Evolutionary conservation across 2,113 vertebrate species (phyloP).

Genomic region (Boulengeromyrus knoepffleri): DNA sequence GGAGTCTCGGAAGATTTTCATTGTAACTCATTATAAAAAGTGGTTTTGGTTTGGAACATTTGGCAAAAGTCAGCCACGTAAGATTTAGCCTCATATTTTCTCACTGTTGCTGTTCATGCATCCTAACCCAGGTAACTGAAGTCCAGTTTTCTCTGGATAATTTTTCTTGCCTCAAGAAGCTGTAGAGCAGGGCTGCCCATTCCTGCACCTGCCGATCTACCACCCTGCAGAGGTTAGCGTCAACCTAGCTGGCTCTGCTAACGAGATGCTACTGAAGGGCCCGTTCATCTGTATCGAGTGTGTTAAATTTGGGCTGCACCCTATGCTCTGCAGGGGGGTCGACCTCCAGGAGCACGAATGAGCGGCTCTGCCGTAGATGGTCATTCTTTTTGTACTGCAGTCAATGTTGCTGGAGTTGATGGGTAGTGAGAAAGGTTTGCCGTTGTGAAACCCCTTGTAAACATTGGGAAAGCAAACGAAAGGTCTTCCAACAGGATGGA

Average conservation of each 20-base stretch:
- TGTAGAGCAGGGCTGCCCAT: background rate
- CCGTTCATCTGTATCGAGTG: background rate
- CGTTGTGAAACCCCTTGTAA: background rate
- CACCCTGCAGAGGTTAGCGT: background rate
- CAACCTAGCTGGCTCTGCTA: background rate
- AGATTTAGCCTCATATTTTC: background rate
- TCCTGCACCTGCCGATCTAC: background rate
- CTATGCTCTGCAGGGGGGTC: background rate
- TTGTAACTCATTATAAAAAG: background rate
- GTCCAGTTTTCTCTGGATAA: background rate
- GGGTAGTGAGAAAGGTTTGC: background rate
- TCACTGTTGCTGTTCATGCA: background rate
- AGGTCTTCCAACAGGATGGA: background rate
- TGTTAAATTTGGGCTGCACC: background rate
- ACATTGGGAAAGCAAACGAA: background rate
- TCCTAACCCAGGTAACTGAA: background rate
- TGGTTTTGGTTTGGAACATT: background rate
- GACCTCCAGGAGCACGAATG: background rate
- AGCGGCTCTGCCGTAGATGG: background rate
- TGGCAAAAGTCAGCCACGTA: background rate
- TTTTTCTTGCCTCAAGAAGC: background rate
- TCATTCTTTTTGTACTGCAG: background rate
- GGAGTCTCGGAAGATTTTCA: background rate
- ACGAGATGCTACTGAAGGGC: background rate
- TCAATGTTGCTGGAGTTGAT: background rate